A percentile compares a stretch with the other conserved stretches of the same genome.
phyloP scores from a whole-genome alignment of 1,140 invertebrate species.

The Hestina assimilis region DNA sequence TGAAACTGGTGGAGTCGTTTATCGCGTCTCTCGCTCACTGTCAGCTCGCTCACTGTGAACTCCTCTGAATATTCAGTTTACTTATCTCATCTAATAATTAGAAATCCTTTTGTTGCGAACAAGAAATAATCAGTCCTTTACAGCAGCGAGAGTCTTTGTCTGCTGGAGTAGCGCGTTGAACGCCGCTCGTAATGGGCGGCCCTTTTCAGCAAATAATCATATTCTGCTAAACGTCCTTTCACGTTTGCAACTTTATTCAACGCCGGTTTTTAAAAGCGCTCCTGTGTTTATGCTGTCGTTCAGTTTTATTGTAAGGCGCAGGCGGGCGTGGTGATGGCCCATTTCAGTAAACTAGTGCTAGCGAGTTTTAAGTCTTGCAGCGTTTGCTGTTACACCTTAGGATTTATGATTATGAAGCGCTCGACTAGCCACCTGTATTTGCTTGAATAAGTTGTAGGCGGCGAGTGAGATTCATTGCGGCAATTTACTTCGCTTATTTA shows the following conservation, averaged over 20 bases:
- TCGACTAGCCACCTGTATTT: slow-evolving; percentile 18
- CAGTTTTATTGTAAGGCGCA: slow-evolving; percentile 6
- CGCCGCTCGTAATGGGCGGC: slow-evolving; percentile 34
- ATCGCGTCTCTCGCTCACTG: too few relatives aligned
- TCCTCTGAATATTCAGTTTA: slow-evolving; percentile 31
- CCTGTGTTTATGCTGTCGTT: slow-evolving; percentile 17
- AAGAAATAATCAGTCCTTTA: slow-evolving; percentile 57
- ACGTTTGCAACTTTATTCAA: slow-evolving; percentile 33
- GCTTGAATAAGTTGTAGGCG: slow-evolving; percentile 12
- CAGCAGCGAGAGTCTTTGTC: slow-evolving; percentile 47
- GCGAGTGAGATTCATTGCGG: slow-evolving; percentile 17
- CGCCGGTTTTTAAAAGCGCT: slow-evolving; percentile 23
- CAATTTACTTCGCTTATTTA: slow-evolving; percentile 18
- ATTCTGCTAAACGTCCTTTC: slow-evolving; percentile 40
- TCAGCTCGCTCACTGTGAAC: background rate
- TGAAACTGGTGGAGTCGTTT: too few relatives aligned
- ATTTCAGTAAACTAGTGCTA: slow-evolving; percentile 5
- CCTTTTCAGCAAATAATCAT: slow-evolving; percentile 56
- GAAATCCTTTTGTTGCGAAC: slow-evolving; percentile 53
- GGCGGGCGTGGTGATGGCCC: slow-evolving; percentile 3
- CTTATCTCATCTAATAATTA: slow-evolving; percentile 50
- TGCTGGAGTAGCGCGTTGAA: slow-evolving; percentile 36
- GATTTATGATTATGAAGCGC: slow-evolving; percentile 20
- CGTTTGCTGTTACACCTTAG: slow-evolving; percentile 2
- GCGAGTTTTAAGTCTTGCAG: slow-evolving; percentile 2